Evolutionary conservation across 2,888 invertebrate species (phyloP), one percentile per base, ranked within the genome.

Genomic region (Oligia fasciuncula): DNA sequence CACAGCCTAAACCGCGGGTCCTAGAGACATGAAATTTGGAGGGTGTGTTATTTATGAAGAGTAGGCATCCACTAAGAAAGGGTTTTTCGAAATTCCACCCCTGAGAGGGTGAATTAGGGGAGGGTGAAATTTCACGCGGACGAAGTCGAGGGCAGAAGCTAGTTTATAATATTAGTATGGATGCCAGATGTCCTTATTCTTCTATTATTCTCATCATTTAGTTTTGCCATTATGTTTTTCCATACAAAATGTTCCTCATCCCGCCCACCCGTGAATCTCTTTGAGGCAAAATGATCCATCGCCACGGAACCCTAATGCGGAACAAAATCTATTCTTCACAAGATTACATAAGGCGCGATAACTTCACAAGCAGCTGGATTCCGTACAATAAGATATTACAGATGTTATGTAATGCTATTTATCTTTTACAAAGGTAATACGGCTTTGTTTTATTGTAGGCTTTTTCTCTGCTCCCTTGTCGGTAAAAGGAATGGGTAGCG

Each of bases 311-410:
- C 71, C 66, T 77, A 78, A 74, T 29, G 51, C 57, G 71, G 51
- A 46, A n/a, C 35, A 46, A 29, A 35, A 76, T 83, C 63, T 62
- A 88, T 88, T 86, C 88, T 80, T 86, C 84, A 88, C 75, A 43
- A 72, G 79, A 83, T 81, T 75, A 81, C 49, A 63, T 80, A 65
- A 77, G 65, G 19, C 54, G 65, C 54, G 70, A 83, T 82, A 80
- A 76, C 69, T 81, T 80, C 40, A 72, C 80, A 81, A 51, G 71
- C 78, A 57, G 49, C 29, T 69, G 69, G 77, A 73, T 77, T n/a
- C 73, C 29, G 62, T 75, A 78, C 43, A 84, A 66, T 69, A 72
- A 77, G 60, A 62, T 54, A 49, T 86, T 74, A 77, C 54, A 4
- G 62, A 83, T 84, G 84, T 60, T 60, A 57, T 23, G n/a, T n/a